Base-by-base conservation (phyloP, 2,888 invertebrate genomes). In the Andricus curvator region DNA sequence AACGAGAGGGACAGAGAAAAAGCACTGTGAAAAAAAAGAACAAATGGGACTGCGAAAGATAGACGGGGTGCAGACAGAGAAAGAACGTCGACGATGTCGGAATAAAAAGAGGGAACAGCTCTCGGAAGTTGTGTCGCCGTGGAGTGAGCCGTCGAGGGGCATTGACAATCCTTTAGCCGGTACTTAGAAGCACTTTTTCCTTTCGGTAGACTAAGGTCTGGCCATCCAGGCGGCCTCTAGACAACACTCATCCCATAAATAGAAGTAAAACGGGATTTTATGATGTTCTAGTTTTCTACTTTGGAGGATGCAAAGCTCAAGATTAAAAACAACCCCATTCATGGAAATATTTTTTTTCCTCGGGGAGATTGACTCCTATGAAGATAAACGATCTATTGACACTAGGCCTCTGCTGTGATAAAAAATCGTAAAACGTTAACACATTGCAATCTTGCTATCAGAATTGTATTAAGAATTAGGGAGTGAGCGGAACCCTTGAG, bases 111-210 rank as follows among this genome's bases (percentile, higher is more conserved):
- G 77, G 80, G 78, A 81, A 81, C 81, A 79, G 78, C 83, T 84
- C 82, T 83, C 79, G 84, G 83, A 85, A 88, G 81, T 87, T 86
- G 84, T 84, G 83, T 86, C 85, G 85, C 80, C 80, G 80, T 79
- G 67, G 81, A 79, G 83, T 85, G 83, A 81, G 80, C 66, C 79
- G 83, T 79, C 81, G 85, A 85, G 81, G 84, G 81, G 84, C 87
- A 89, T 89, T 88, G 89, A 88, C 89, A 88, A 89, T 89, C 87
- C 87, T 89, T 88, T 89, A 86, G 86, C 85, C 84, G 85, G 84
- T 86, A 88, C 89, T 89, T 88, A 88, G 85, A 85, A 82, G 84
- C 85, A 84, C 85, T 87, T 87, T 88, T 88, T 84, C 81, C 56
- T 77, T 80, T 80, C 74, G 70, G 78, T 81, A 81, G 68, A 78